A percentile compares a stretch with the other conserved stretches of the same genome.
These are phyloP conservation scores for Drosophila buzzatii DNA, from an alignment of 2,888 invertebrate genomes.

Conservation along the genomic window DNA sequence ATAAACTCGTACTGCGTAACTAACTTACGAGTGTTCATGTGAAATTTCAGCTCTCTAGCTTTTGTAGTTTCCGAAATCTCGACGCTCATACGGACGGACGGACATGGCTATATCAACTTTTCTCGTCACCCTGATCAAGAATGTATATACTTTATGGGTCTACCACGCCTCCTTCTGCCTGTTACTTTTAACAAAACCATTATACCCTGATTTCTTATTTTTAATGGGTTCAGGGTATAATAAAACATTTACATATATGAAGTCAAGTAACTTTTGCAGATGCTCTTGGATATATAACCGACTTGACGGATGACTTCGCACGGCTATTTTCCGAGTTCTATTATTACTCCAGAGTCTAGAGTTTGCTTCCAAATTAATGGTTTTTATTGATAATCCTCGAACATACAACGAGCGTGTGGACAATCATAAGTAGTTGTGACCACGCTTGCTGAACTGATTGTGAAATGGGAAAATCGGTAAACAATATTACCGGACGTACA, in stretches of 20 bases:
- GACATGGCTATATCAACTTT: too few relatives aligned
- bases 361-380: conserved; percentile 67
- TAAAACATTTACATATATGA: too few relatives aligned
- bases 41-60: too few relatives aligned
- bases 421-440: conserved; percentile 15
- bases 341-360: conserved; percentile 28
- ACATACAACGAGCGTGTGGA: not conserved
- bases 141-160: too few relatives aligned
- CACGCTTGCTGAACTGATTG: conserved; percentile 15
- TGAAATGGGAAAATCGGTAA: conserved; percentile 49
- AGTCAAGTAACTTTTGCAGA: not conserved
- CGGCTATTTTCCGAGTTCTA: conserved; percentile 38
- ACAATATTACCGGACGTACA: conserved; percentile 65
- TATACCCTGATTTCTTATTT: too few relatives aligned
- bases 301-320: conserved; percentile 7
- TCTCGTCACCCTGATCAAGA: too few relatives aligned
- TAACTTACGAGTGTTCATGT: too few relatives aligned
- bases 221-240: not conserved
- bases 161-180: too few relatives aligned
- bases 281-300: not conserved
- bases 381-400: conserved; percentile 48
- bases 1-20: too few relatives aligned
- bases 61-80: too few relatives aligned
- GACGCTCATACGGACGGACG: too few relatives aligned
- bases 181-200: too few relatives aligned